Percentiles rank a stretch among this genome's conserved stretches.
phyloP scores from a whole-genome alignment of 2,113 vertebrate genomes.

The Calyptommatus sinebrachiatus region DNA sequence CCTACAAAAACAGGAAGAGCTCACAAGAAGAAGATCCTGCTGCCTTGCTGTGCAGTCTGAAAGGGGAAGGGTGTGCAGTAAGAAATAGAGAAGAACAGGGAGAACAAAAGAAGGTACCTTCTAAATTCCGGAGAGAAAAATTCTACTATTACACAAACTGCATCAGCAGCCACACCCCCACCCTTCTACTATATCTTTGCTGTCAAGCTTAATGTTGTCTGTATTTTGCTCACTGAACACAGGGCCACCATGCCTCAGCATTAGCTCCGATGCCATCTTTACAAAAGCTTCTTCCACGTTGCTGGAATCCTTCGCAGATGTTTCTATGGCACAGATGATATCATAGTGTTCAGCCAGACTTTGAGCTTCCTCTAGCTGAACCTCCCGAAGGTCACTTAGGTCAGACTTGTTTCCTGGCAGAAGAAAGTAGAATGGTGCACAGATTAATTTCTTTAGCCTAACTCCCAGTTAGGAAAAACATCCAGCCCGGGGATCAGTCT shows the following conservation, averaged over 20 bases:
- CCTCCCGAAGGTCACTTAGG: constrained; percentile 78
- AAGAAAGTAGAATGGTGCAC: constrained; percentile 29
- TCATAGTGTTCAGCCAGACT: constrained; percentile 78
- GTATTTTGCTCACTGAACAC: constrained; percentile 80
- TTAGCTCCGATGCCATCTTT: constrained; percentile 83
- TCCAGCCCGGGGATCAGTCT: background rate
- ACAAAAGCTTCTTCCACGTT: constrained; percentile 87
- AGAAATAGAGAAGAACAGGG: too few species aligned
- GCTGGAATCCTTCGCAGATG: constrained; percentile 85
- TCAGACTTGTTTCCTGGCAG: constrained; percentile 85
- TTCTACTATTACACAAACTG: constrained; percentile 33
- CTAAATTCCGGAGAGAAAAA: constrained; percentile 57
- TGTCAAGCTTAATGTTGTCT: constrained; percentile 85
- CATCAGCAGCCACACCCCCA: constrained; percentile 86
- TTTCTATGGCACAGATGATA: constrained; percentile 82
- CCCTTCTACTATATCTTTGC: constrained; percentile 77
- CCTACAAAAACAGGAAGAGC: constrained; percentile 61
- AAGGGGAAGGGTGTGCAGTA: background rate
- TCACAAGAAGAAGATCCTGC: constrained; percentile 60
- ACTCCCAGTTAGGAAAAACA: background rate
- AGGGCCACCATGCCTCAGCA: constrained; percentile 83
- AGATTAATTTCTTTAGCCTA: background rate
- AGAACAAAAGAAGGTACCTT: constrained; percentile 18
- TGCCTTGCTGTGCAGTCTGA: constrained; percentile 55
- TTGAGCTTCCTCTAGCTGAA: constrained; percentile 78